Base-by-base conservation (phyloP, 2,113 vertebrate genomes). In the Onychorhynchus coronatus region DNA sequence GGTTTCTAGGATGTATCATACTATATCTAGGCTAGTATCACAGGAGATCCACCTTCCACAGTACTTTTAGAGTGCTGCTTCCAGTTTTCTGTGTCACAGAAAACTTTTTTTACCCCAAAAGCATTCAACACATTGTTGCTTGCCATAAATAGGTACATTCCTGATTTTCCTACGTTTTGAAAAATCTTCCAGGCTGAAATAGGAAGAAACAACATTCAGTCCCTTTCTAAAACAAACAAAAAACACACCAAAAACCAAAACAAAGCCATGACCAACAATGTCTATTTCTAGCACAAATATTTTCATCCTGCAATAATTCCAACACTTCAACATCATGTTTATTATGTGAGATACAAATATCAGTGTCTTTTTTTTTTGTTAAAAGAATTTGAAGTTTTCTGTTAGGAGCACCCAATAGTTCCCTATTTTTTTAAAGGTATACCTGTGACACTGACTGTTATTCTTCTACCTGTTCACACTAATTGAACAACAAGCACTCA, bases 211-310 rank as follows among this genome's bases (percentile, higher is more conserved):
- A 62, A 27, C 58, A 59, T 30, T 58, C 3, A 0, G 6, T 30
- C 4, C 33, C 46, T 59, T 55, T 1, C 58, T 20, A 33, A 20
- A 9, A 8, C 33, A 21, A 37, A 37, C 13, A 58, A 25, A 37
- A 37, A 18, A 55, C n/a, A 71, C 12, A 37, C 7, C 37, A 28
- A 15, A 50, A 16, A 11, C 20, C 11, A 62, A 56, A 74, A 12
- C 63, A 39, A 1, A 0, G 6, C 6, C 58, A 7, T 24, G 30
- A 30, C 71, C 3, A 24, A 9, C 11, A 56, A 55, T 25, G 22
- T 31, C 13, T 77, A 47, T 55, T 86, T 70, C 27, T 70, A 35
- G 20, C 21, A 70, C 8, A 27, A 84, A 27, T 84, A 50, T 42
- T 93, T 91, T 52, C 20, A 71, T 39, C 25, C 42, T 59, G 7